Evolutionary conservation across 2,888 invertebrate species (phyloP).

Genomic region (Nematopogon swammerdamellus): DNA sequence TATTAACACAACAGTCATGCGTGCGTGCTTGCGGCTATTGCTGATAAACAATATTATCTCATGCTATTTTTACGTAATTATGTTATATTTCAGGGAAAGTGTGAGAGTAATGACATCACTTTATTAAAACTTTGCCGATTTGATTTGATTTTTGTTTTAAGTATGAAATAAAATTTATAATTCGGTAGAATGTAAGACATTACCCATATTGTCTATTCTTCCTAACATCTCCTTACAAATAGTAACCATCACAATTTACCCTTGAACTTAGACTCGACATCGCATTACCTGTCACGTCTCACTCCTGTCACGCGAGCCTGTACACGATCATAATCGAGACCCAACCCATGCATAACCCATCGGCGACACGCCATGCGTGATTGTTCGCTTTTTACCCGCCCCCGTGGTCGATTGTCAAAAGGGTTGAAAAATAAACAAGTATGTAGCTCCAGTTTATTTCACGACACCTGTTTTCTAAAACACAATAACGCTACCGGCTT

Average conservation of each 20-base stretch:
- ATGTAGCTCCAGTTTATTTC: constrained; percentile 1
- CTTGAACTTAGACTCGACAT: background rate
- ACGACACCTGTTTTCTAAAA: constrained; percentile 43
- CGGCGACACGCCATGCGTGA: constrained; percentile 13
- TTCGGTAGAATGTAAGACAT: too few relatives aligned
- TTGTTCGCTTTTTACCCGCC: constrained; percentile 36
- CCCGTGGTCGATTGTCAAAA: constrained; percentile 26
- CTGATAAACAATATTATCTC: too few relatives aligned
- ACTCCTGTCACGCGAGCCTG: background rate
- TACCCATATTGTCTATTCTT: too few relatives aligned
- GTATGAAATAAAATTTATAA: too few relatives aligned
- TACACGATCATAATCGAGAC: background rate
- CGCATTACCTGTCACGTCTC: background rate
- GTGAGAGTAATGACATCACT: too few relatives aligned
- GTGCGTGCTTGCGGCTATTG: too few relatives aligned
- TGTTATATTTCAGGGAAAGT: too few relatives aligned
- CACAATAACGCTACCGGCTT: constrained; percentile 10
- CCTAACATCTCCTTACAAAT: too few relatives aligned
- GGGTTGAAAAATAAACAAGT: constrained; percentile 28
- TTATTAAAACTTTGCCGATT: too few relatives aligned
- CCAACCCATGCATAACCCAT: constrained; percentile 35
- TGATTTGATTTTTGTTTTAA: too few relatives aligned
- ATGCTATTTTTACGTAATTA: too few relatives aligned
- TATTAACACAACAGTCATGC: too few relatives aligned
- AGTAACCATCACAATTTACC: background rate